phyloP scores from a whole-genome alignment of 2,888 invertebrate species.

The Pachycephus smyrnensis region DNA sequence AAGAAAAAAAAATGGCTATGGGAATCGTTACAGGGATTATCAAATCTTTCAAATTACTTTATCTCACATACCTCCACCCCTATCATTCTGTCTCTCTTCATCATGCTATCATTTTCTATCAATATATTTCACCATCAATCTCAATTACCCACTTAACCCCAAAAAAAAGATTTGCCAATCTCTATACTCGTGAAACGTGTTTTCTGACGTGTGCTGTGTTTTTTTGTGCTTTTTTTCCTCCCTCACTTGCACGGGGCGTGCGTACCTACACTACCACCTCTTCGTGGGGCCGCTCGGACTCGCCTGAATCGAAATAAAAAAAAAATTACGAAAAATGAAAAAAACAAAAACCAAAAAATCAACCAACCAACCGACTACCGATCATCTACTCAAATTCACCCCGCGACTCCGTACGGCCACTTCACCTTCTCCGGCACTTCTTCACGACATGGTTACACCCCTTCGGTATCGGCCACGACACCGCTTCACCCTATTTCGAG shows the following conservation, averaged over 20 bases:
- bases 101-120: too few relatives aligned
- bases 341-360: slow-evolving; percentile 1
- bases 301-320: slow-evolving; percentile 13
- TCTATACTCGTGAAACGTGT: slow-evolving; percentile 19
- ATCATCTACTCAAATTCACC: too few relatives aligned
- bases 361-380: not conserved
- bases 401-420: slow-evolving; percentile 47
- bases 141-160: too few relatives aligned
- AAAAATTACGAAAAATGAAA: slow-evolving; percentile 12
- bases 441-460: slow-evolving; percentile 42
- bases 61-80: too few relatives aligned
- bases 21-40: too few relatives aligned
- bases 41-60: too few relatives aligned
- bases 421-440: slow-evolving; percentile 40
- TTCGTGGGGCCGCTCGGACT: slow-evolving; percentile 31
- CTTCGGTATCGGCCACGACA: slow-evolving; percentile 45
- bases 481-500: slow-evolving; percentile 59
- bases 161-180: not conserved
- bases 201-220: slow-evolving; percentile 54
- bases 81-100: too few relatives aligned
- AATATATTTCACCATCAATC: too few relatives aligned
- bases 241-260: slow-evolving; percentile 51
- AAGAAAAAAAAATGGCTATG: too few relatives aligned
- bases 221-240: slow-evolving; percentile 54
- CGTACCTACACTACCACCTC: slow-evolving; percentile 31